These are phyloP conservation scores for Rhinophrynus dorsalis DNA, from an alignment of 2,797 vertebrate species.

Conservation along the genomic window DNA sequence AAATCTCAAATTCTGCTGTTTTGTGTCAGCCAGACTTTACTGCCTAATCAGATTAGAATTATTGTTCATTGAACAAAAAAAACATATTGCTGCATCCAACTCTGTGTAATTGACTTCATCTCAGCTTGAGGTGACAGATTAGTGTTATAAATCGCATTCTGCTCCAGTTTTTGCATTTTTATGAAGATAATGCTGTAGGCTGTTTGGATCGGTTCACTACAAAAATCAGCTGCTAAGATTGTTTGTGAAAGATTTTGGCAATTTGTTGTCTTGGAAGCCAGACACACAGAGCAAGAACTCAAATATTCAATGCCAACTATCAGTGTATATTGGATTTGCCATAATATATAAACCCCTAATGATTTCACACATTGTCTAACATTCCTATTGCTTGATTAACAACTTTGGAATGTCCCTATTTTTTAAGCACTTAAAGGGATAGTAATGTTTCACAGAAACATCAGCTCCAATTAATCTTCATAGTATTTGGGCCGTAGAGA, in stretches of 20 bases:
- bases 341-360: background rate
- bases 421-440: no score
- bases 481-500: no score
- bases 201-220: background rate
- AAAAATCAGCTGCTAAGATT: background rate
- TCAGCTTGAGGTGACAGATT: background rate
- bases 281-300: no score
- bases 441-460: no score
- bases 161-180: background rate
- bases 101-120: background rate
- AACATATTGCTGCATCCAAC: background rate
- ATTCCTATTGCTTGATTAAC: no score
- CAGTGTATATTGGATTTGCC: background rate
- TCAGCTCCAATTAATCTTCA: no score
- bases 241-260: background rate
- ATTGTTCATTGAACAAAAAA: background rate
- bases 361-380: background rate
- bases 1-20: background rate
- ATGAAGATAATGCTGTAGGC: background rate
- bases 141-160: background rate
- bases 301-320: background rate
- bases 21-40: background rate
- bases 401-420: no score
- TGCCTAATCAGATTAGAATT: background rate
- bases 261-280: background rate